Evolutionary conservation across 2,113 vertebrate genomes (phyloP), one percentile per base, ranked within the genome.

Genomic region (Paedocypris sp.): DNA sequence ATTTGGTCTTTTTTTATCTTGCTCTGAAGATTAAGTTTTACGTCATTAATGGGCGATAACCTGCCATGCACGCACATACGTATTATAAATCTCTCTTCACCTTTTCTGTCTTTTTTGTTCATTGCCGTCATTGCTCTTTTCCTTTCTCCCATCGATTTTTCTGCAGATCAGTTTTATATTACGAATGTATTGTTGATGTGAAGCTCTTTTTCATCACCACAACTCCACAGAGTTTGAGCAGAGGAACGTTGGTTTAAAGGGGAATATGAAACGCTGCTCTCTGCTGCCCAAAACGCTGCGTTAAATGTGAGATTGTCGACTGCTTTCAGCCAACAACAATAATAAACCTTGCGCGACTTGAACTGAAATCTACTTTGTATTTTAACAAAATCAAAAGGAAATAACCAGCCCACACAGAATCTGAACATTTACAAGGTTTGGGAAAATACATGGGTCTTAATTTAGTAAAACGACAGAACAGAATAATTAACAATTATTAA

Each of bases 1-100:
- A 7, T 58, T 22, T 6, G 33, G 25, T 49, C 46, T 66, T 28
- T 36, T 47, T 43, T 13, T 26, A 19, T 57, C 56, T 53, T 61
- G n/a, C n/a, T n/a, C n/a, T n/a, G n/a, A 51, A 60, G 28, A 19
- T 43, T 61, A 46, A 39, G 50, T 49, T 45, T 64, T 65, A 68
- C 61, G 61, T 64, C 56, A 61, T 29, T 58, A 58, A 57, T 52
- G 48, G 42, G 62, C 43, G 58, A 57, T 65, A 68, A 59, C 62
- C 58, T 31, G 39, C n/a, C n/a, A n/a, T n/a, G n/a, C n/a, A n/a
- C n/a, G n/a, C n/a, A n/a, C n/a, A n/a, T n/a, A n/a, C n/a, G n/a
- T n/a, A n/a, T n/a, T n/a, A n/a, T n/a, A n/a, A n/a, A 64, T 45
- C 41, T 71, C 42, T 53, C 18, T 42, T 35, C 16, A 31, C 48